Evolutionary conservation across 2,113 vertebrate genomes (phyloP).

Genomic region (Halcyon senegalensis): DNA sequence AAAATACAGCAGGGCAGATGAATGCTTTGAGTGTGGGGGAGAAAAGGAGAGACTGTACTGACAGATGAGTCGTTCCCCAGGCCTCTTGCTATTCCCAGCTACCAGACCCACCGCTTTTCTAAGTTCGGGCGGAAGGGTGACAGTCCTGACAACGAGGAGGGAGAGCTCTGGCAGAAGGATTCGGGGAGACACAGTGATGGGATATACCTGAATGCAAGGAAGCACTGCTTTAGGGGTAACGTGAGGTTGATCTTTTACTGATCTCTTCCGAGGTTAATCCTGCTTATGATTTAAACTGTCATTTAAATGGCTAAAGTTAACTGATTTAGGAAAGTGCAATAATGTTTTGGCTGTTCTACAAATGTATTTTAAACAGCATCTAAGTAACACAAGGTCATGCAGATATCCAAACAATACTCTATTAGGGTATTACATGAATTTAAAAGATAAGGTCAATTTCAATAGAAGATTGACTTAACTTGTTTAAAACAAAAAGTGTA

Average conservation of each 20-base stretch:
- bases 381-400: not conserved
- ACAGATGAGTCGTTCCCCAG: not conserved
- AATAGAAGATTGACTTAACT: conserved; percentile 4
- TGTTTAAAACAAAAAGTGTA: not conserved
- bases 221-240: not conserved
- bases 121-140: not conserved
- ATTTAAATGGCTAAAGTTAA: conserved; percentile 20
- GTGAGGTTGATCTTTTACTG: conserved; percentile 15
- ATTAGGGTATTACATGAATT: not conserved
- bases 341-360: not conserved
- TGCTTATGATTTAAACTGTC: not conserved
- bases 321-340: not conserved
- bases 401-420: not conserved
- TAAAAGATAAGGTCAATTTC: conserved; percentile 17
- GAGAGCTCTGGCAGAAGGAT: not conserved
- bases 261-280: conserved; percentile 33
- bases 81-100: not conserved
- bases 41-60: not conserved
- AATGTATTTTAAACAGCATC: conserved; percentile 9
- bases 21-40: not conserved
- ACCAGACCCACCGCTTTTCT: not conserved
- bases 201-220: not conserved
- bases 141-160: not conserved
- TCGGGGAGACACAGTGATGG: not conserved
- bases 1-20: not conserved